These are phyloP conservation scores for Ciona savignyi DNA, from an alignment of 23 tunicate genomes.

Conservation along the genomic window DNA sequence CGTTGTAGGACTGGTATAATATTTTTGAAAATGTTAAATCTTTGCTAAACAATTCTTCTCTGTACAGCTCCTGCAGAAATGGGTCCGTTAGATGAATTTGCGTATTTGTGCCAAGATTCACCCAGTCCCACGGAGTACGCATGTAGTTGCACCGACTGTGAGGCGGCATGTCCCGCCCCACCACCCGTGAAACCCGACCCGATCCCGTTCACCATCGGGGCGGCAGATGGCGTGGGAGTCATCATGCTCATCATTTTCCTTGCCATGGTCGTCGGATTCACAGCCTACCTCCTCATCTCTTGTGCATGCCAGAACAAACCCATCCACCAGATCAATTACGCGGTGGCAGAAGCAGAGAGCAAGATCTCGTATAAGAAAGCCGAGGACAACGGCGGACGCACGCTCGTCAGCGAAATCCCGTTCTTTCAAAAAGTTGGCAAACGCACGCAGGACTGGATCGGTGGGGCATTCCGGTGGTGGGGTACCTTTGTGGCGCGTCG, in stretches of 20 bases:
- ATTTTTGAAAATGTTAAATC: not conserved
- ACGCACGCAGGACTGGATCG: slow-evolving; percentile 23
- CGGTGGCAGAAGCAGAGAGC: not conserved
- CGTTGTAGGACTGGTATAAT: not conserved
- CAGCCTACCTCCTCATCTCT: slow-evolving; percentile 13
- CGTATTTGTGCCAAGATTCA: slow-evolving; percentile 55
- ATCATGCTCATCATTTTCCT: slow-evolving; percentile 72
- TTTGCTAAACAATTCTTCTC: not conserved
- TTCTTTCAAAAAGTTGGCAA: not conserved
- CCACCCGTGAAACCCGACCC: slow-evolving; percentile 39
- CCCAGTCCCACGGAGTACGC: slow-evolving; percentile 25
- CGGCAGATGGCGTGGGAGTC: slow-evolving; percentile 71
- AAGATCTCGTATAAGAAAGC: not conserved
- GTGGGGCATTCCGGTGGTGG: slow-evolving; percentile 49
- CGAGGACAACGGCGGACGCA: slow-evolving; percentile 6
- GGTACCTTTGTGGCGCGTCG: slow-evolving; percentile 63
- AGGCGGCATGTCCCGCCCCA: slow-evolving; percentile 66
- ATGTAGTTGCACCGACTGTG: slow-evolving; percentile 96
- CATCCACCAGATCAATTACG: not conserved
- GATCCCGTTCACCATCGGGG: slow-evolving; percentile 59
- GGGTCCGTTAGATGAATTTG: slow-evolving; percentile 6
- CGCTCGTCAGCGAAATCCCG: not conserved
- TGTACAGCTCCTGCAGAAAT: slow-evolving; percentile 57
- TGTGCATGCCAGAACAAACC: slow-evolving; percentile 12
- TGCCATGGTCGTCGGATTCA: slow-evolving; percentile 26